phyloP scores from a whole-genome alignment of 2,797 vertebrate genomes.

The Platyrinchus mystaceus region DNA sequence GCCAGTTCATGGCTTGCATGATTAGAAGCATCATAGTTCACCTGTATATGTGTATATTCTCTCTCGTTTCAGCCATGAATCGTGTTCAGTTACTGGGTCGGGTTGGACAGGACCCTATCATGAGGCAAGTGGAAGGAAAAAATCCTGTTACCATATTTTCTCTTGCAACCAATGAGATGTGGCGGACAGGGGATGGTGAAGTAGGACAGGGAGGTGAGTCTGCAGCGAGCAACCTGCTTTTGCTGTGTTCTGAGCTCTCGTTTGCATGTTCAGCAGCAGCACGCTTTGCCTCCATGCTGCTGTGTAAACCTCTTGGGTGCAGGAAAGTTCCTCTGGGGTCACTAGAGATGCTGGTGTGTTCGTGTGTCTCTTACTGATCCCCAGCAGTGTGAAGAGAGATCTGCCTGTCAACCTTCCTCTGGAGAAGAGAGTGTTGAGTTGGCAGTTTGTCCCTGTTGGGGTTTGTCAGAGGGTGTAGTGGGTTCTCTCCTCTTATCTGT shows the following conservation, averaged over 20 bases:
- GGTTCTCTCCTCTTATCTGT: background rate
- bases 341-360: background rate
- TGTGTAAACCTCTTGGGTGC: background rate
- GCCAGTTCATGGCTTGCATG: rapidly evolving
- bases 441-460: background rate
- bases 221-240: rapidly evolving
- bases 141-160: constrained; percentile 98
- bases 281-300: background rate
- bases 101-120: constrained; percentile 97
- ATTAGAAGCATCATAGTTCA: background rate
- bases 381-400: background rate
- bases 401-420: background rate
- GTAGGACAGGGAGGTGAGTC: constrained; percentile 76
- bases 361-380: background rate
- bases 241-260: rapidly evolving
- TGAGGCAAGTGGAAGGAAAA: constrained; percentile 94
- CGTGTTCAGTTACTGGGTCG: constrained; percentile 92
- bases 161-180: constrained; percentile 96
- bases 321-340: background rate
- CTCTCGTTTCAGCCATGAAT: constrained; percentile 84
- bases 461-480: background rate
- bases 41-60: background rate
- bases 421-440: background rate
- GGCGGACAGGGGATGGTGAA: constrained; percentile 88
- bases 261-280: background rate